These are phyloP conservation scores for Drosophila pachea DNA, from an alignment of 1,140 invertebrate genomes.

Conservation along the genomic window DNA sequence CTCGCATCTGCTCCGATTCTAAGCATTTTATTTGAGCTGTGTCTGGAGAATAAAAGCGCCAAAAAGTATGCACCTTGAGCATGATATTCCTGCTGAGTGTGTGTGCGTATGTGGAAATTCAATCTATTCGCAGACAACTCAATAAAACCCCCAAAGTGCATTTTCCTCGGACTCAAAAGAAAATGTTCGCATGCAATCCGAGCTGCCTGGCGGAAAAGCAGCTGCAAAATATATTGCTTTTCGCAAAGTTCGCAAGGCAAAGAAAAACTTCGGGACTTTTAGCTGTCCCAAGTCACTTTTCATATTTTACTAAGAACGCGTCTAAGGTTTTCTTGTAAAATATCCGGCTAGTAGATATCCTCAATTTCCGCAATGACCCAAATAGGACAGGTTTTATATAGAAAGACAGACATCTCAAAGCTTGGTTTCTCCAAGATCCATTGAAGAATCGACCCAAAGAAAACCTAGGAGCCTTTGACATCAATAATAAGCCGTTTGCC, in stretches of 20 bases:
- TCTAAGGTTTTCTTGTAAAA: no score
- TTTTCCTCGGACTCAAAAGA: conserved; percentile 9
- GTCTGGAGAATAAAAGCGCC: no score
- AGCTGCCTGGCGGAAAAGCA: conserved; percentile 10
- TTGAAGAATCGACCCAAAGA: no score
- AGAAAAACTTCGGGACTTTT: conserved; percentile 8
- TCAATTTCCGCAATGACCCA: no score
- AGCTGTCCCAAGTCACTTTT: not conserved
- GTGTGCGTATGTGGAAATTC: conserved; percentile 33
- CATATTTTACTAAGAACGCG: no score
- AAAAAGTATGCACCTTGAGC: no score
- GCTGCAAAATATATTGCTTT: conserved; percentile 20
- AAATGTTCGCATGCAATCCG: conserved; percentile 13
- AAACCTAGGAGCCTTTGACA: no score
- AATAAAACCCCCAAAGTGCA: conserved; percentile 22
- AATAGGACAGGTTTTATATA: no score
- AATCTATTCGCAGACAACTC: conserved; percentile 36
- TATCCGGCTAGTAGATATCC: no score
- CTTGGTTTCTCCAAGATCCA: no score
- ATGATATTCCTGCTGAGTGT: not conserved
- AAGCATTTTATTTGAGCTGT: not conserved
- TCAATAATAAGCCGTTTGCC: not conserved
- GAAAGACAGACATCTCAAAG: no score
- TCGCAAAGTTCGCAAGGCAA: not conserved
- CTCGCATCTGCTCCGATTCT: conserved; percentile 4